These are phyloP conservation scores for Smutsia gigantea DNA, from an alignment of 2,797 vertebrate species.

Conservation along the genomic window DNA sequence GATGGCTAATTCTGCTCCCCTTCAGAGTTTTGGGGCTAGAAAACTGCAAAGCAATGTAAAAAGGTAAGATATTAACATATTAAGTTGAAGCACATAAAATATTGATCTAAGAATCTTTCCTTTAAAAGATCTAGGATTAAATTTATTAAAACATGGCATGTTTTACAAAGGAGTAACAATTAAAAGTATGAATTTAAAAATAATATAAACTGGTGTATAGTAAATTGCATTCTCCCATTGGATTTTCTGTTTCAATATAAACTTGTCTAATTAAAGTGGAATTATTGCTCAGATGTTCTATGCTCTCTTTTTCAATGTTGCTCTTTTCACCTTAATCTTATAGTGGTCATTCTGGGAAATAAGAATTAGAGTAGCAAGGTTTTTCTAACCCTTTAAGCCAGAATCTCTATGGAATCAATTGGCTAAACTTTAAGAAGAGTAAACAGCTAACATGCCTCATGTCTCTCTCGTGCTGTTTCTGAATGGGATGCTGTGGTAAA, in stretches of 20 bases:
- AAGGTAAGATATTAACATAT: background rate
- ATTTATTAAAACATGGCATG: constrained; percentile 18
- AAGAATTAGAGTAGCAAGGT: constrained; percentile 32
- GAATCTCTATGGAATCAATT: constrained; percentile 32
- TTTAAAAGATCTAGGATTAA: constrained; percentile 62
- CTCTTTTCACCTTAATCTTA: constrained; percentile 45
- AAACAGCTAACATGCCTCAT: background rate
- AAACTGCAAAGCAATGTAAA: background rate
- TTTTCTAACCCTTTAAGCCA: constrained; percentile 69
- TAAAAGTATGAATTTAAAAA: constrained; percentile 44
- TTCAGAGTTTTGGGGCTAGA: background rate
- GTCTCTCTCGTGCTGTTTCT: background rate
- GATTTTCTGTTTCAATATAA: constrained; percentile 75
- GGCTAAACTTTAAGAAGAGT: constrained; percentile 27
- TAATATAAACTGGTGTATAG: constrained; percentile 7
- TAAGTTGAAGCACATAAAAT: constrained; percentile 35
- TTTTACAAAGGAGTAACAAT: constrained; percentile 58
- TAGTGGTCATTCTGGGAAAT: constrained; percentile 10
- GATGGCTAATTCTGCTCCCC: background rate
- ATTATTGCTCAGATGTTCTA: constrained; percentile 70
- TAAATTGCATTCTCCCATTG: background rate
- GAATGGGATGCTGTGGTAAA: too few relatives aligned
- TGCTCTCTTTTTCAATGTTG: constrained; percentile 54
- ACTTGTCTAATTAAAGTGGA: constrained; percentile 70
- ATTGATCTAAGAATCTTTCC: constrained; percentile 62